Evolutionary conservation across 2,797 vertebrate species (phyloP), one percentile per base, ranked within the genome.

Genomic region (Poeciliopsis paucimaculata): DNA sequence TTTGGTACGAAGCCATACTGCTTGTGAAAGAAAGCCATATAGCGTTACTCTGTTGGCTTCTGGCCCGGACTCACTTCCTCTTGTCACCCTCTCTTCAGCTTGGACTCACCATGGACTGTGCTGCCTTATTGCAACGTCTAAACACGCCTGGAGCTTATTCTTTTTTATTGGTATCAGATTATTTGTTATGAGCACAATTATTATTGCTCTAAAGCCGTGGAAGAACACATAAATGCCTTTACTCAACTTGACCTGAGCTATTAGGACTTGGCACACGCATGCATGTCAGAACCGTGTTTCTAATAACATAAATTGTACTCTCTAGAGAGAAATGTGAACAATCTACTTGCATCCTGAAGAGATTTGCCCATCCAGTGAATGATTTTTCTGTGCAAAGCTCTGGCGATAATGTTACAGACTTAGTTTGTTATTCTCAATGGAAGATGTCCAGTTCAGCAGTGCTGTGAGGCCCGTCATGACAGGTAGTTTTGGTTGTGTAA

Each of bases 1-100:
- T 86, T 39, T 91, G 93, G 92, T 88, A 18, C 31, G 87, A 88
- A 76, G 86, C 91, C 90, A 89, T 77, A 60, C 78, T 85, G 72
- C 55, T 81, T 86, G 78, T 81, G 83, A 89, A 87, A 85, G 86
- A 93, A 92, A 93, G 89, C 60, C 81, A 86, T 90, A 84, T 88
- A 82, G 86, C 75, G 51, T 94, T 84, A 53, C 87, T 73, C 10
- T 80, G 81, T 84, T 88, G 89, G 88, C 87, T 88, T 55, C 55
- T 76, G 74, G 84, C 90, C 84, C 68, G 85, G 41, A 26, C 84
- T 86, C 86, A 82, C 90, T 89, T 94, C 89, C 89, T 89, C 88
- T 71, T 84, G 84, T 91, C 87, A 75, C 77, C 78, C 70, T 89
- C 45, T 9, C 41, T 80, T 79, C 82, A 73, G 72, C 80, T 78